phyloP scores from a whole-genome alignment of 2,888 invertebrate genomes.

The Euspilapteryx auroguttella region DNA sequence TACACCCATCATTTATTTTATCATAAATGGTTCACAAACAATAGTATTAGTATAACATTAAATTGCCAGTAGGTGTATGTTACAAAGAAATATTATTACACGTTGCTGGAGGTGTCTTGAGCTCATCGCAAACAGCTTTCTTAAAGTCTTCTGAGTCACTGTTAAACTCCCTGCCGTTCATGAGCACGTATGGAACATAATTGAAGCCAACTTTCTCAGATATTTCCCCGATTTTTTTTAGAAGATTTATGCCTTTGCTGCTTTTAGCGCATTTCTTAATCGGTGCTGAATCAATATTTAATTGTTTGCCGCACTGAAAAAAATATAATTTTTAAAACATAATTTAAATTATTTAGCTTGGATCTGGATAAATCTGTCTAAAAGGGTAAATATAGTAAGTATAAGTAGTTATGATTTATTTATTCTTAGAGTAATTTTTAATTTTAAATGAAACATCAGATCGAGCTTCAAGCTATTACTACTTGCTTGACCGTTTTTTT shows the following conservation, averaged over 20 bases:
- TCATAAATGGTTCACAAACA: no score
- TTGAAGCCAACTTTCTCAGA: constrained; percentile 13
- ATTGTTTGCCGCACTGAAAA: constrained; percentile 21
- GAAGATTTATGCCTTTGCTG: constrained; percentile 11
- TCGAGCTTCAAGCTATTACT: no score
- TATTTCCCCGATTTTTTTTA: constrained; percentile 15
- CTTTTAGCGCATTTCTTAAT: constrained; percentile 26
- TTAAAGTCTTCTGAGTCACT: constrained; percentile 13
- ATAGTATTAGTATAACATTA: no score
- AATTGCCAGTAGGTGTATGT: no score
- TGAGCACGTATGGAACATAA: constrained; percentile 18
- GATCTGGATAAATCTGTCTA: no score
- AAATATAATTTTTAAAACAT: constrained; percentile 1
- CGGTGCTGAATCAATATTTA: constrained; percentile 13
- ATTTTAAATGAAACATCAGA: no score
- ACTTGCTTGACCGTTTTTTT: no score
- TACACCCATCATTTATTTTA: no score
- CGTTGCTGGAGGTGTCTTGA: constrained; percentile 16
- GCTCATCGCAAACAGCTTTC: constrained; percentile 18
- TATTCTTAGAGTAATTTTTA: no score
- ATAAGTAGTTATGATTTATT: no score
- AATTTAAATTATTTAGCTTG: no score
- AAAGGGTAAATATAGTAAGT: no score
- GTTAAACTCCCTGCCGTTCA: constrained; percentile 18
- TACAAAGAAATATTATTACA: constrained; percentile 10